Percentiles rank a stretch among this genome's conserved stretches.
phyloP scores from a whole-genome alignment of 2,888 invertebrate genomes.

The Linnaemya tessellans region DNA sequence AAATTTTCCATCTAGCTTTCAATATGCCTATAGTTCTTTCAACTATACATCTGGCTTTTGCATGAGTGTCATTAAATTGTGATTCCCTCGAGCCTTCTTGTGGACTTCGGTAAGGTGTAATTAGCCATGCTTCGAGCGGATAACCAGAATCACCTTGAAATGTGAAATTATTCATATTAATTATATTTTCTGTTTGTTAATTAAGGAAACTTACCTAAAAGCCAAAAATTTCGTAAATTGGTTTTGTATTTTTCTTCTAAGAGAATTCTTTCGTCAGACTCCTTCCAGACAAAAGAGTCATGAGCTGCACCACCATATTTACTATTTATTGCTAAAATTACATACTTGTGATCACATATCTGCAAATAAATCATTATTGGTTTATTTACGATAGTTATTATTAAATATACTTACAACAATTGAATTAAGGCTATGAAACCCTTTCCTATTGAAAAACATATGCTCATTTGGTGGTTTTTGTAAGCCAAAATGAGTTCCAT shows the following conservation, averaged over 20 bases:
- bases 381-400: conserved; percentile 22
- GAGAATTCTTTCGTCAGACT: too few relatives aligned
- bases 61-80: conserved; percentile 46
- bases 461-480: too few relatives aligned
- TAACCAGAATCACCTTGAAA: conserved; percentile 44
- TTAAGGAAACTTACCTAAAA: conserved; percentile 7
- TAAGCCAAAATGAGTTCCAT: conserved; percentile 4
- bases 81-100: conserved; percentile 43
- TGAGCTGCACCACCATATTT: conserved; percentile 5
- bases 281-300: conserved; percentile 22
- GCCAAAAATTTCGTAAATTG: conserved; percentile 34
- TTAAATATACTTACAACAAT: conserved; percentile 18
- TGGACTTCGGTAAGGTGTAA: conserved; percentile 49
- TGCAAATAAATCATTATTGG: conserved; percentile 32
- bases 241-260: conserved; percentile 37
- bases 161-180: conserved; percentile 28
- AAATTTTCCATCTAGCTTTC: too few relatives aligned
- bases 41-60: conserved; percentile 26
- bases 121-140: conserved; percentile 30
- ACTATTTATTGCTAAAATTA: too few relatives aligned
- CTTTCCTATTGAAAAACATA: conserved; percentile 19
- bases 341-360: conserved; percentile 30
- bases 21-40: too few relatives aligned
- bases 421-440: conserved; percentile 10
- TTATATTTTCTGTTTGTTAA: conserved; percentile 2